These are phyloP conservation scores for Etia nguti DNA, from an alignment of 2,113 vertebrate species.

Conservation along the genomic window DNA sequence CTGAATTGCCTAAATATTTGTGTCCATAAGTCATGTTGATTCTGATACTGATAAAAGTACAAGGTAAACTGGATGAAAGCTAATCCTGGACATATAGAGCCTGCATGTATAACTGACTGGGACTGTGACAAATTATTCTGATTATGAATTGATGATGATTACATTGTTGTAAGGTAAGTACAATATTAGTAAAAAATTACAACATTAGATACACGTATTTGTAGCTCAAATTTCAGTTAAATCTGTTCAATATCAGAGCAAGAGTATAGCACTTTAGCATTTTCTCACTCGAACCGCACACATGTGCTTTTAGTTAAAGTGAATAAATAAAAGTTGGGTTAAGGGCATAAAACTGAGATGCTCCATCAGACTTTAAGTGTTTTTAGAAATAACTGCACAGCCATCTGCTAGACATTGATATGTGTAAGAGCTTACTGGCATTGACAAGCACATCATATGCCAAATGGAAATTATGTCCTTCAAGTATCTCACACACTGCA, in stretches of 20 bases:
- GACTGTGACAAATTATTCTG: background rate
- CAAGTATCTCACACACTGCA: background rate
- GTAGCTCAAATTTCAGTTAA: background rate
- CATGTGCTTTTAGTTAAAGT: background rate
- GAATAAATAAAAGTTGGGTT: background rate
- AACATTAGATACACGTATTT: background rate
- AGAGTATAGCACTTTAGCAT: background rate
- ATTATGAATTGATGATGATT: background rate
- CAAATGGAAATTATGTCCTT: slow-evolving; percentile 6
- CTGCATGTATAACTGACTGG: background rate
- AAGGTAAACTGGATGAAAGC: background rate
- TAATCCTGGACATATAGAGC: background rate
- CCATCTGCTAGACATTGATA: background rate
- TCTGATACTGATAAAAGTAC: background rate
- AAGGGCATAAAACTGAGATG: background rate
- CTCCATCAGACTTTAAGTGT: background rate
- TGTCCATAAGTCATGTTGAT: background rate
- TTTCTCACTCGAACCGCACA: background rate
- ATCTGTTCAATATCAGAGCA: background rate
- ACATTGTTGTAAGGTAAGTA: background rate
- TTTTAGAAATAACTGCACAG: background rate
- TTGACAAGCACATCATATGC: background rate
- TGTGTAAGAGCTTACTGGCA: background rate
- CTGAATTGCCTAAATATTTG: background rate
- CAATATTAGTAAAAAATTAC: background rate